Percentiles rank a stretch among this genome's conserved stretches.
phyloP scores from a whole-genome alignment of 2,113 vertebrate species.

The Lophotis ruficrista region DNA sequence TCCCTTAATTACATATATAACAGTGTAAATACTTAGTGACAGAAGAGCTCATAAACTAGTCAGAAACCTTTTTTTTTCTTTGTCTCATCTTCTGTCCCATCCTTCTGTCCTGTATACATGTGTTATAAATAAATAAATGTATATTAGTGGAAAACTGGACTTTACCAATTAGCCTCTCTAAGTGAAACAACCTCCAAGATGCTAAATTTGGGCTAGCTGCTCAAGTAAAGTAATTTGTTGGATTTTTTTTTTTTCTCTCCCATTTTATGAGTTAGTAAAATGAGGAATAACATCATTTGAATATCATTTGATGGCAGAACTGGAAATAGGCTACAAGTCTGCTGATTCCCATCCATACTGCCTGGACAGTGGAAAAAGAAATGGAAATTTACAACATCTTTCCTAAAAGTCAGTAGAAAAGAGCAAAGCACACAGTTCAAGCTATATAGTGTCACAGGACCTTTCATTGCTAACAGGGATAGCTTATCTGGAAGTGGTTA shows the following conservation, averaged over 20 bases:
- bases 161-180: background rate
- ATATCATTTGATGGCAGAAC: background rate
- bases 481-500: background rate
- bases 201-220: background rate
- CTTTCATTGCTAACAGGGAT: background rate
- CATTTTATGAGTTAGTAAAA: background rate
- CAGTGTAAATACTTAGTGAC: background rate
- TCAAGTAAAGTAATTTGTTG: background rate
- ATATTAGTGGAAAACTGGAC: background rate
- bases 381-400: background rate
- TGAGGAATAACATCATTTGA: background rate
- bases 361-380: background rate
- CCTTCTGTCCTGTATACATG: background rate
- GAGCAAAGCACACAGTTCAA: background rate
- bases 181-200: background rate
- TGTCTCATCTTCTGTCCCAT: background rate
- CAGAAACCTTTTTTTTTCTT: background rate
- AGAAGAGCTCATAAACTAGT: background rate
- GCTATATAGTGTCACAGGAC: background rate
- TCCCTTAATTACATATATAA: background rate
- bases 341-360: background rate
- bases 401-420: background rate
- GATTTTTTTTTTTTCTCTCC: background rate
- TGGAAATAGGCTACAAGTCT: background rate
- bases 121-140: background rate